Percentiles rank a stretch among this genome's conserved stretches.
Conservation (phyloP, 1,140 invertebrate genomes). For the Drosophila pruinosa region DNA sequence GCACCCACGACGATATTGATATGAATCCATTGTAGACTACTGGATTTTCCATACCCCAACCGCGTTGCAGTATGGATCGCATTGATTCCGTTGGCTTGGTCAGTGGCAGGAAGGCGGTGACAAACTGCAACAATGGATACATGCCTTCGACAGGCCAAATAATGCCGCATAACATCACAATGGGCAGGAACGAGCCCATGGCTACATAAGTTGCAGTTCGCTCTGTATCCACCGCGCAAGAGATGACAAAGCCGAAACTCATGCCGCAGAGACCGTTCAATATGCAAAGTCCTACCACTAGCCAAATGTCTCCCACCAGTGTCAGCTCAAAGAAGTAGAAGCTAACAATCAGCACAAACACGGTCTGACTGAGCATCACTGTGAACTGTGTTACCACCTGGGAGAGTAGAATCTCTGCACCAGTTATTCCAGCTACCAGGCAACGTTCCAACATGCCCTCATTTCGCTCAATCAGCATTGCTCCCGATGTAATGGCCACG, state of each 20-base stretch:
- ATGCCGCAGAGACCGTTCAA: constrained; percentile 95
- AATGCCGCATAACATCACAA: constrained; percentile 94
- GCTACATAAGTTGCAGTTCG: constrained; percentile 96
- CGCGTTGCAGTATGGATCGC: constrained; percentile 92
- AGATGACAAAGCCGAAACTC: constrained; percentile 96
- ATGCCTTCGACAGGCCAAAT: constrained; percentile 94
- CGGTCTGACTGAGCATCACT: constrained; percentile 93
- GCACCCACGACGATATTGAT: constrained; percentile 92
- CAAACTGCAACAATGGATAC: constrained; percentile 89
- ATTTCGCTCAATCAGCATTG: constrained; percentile 94
- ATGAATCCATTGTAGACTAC: constrained; percentile 94
- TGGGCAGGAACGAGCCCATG: constrained; percentile 96
- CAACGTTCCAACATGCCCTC: constrained; percentile 95
- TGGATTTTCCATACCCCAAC: constrained; percentile 90
- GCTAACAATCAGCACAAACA: constrained; percentile 91
- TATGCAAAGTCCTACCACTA: constrained; percentile 90
- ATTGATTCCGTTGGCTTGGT: constrained; percentile 97
- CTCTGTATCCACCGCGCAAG: constrained; percentile 93
- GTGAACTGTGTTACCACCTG: constrained; percentile 94
- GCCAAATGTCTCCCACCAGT: constrained; percentile 89
- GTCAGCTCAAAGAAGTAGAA: constrained; percentile 93
- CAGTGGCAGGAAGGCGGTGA: constrained; percentile 92
- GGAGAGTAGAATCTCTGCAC: constrained; percentile 90
- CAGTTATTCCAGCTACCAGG: constrained; percentile 90
- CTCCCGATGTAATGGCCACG: constrained; percentile 94